Evolutionary conservation across 2,113 vertebrate species (phyloP).

Genomic region (Pyrgilauda ruficollis): DNA sequence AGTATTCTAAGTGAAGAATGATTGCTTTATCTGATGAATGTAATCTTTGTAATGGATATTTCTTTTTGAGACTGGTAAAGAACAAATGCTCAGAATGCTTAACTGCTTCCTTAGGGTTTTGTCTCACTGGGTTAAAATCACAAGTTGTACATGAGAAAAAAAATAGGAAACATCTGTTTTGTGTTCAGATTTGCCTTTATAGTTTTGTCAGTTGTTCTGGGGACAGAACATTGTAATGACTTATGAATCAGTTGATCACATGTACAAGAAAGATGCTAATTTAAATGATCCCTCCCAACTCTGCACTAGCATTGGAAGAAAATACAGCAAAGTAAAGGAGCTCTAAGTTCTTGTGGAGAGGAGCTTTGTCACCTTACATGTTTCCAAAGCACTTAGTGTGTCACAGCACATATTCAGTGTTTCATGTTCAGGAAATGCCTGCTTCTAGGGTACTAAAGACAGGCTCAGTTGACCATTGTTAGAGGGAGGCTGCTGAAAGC

Average conservation of each 20-base stretch:
- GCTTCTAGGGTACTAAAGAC: background rate
- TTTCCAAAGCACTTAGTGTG: background rate
- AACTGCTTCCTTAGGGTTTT: background rate
- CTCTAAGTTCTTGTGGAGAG: background rate
- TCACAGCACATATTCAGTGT: background rate
- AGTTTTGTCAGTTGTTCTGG: background rate
- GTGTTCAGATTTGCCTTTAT: background rate
- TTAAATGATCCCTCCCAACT: background rate
- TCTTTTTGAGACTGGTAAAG: background rate
- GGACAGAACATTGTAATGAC: background rate
- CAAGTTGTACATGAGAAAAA: background rate
- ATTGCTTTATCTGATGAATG: background rate
- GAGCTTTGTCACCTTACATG: background rate
- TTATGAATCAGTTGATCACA: background rate
- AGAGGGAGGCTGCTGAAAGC: background rate
- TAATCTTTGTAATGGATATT: background rate
- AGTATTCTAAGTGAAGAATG: background rate
- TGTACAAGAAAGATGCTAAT: background rate
- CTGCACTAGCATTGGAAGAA: background rate
- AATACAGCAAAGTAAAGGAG: background rate
- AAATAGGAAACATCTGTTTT: constrained; percentile 4
- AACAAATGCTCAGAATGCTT: background rate
- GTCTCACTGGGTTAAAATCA: background rate
- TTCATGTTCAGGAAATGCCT: background rate
- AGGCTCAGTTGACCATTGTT: constrained; percentile 1